Conservation (phyloP, 2,797 vertebrate genomes). For the Philypnodon macrostomus region DNA sequence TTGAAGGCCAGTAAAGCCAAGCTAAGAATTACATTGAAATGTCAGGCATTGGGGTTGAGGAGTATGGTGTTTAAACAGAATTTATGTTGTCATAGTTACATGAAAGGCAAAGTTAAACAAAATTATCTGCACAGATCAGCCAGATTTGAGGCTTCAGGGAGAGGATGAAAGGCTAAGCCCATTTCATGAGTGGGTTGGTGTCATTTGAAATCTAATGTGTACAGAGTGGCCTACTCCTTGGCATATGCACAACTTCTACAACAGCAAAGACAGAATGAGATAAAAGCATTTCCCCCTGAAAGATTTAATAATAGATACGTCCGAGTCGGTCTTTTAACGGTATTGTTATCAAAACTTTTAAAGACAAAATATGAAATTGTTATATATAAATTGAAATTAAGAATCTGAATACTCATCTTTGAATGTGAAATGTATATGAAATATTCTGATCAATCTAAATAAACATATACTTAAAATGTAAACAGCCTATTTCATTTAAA, state of each 20-base stretch:
- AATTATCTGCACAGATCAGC: slow-evolving; percentile 3
- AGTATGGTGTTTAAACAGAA: background rate
- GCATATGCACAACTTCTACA: background rate
- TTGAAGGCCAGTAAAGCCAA: too few species aligned
- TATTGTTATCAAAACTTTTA: background rate
- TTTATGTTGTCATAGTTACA: slow-evolving; percentile 4
- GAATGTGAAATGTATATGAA: too few species aligned
- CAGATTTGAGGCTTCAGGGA: background rate
- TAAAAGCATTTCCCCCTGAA: too few species aligned
- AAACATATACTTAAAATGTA: too few species aligned
- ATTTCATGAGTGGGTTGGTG: slow-evolving; percentile 8
- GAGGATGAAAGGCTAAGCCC: slow-evolving; percentile 3
- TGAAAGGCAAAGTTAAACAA: slow-evolving; percentile 2
- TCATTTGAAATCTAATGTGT: background rate
- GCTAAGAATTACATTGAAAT: slow-evolving; percentile 17
- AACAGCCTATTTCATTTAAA: too few species aligned
- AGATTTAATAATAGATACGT: background rate
- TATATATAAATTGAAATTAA: too few species aligned
- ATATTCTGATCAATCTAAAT: too few species aligned
- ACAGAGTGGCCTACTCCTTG: slow-evolving; percentile 1
- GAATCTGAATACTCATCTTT: too few species aligned
- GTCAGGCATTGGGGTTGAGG: background rate
- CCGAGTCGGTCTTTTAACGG: too few species aligned
- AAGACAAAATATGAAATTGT: too few species aligned
- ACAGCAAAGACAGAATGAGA: background rate